Evolutionary conservation across 2,888 invertebrate genomes (phyloP).

Genomic region (Prosapia bicincta): DNA sequence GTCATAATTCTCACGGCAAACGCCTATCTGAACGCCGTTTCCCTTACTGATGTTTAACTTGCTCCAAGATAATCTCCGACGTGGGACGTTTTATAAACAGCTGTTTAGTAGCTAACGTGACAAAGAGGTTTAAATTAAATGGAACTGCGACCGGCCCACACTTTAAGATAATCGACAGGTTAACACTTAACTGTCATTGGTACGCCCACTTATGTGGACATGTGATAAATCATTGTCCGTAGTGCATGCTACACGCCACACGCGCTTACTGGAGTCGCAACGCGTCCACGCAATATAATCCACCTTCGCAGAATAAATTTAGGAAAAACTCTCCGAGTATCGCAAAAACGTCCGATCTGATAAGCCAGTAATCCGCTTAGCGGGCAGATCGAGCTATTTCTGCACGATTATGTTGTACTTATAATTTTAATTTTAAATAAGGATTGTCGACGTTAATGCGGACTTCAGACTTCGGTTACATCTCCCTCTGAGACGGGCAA

Average conservation of each 20-base stretch:
- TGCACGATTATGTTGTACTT: neutral
- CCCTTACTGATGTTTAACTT: neutral
- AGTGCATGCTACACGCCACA: neutral
- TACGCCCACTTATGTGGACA: neutral
- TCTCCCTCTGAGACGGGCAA: no score
- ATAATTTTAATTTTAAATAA: neutral
- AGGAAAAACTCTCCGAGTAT: neutral
- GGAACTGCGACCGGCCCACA: neutral
- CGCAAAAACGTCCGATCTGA: neutral
- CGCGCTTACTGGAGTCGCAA: neutral
- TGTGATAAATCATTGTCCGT: neutral
- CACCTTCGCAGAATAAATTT: neutral
- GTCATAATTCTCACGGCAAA: no score
- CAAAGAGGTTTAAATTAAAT: constrained; percentile 2
- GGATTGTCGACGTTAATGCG: no score
- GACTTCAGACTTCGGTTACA: no score
- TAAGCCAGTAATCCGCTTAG: neutral
- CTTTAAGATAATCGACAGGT: neutral
- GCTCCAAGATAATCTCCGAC: neutral
- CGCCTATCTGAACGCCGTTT: no score
- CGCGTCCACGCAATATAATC: neutral
- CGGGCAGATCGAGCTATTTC: neutral
- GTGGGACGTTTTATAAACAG: neutral
- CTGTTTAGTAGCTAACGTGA: neutral
- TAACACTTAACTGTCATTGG: constrained; percentile 2